Percentiles rank a stretch among this genome's conserved stretches.
Evolutionary conservation across 1,140 invertebrate genomes (phyloP).

Genomic region (Pollicipes pollicipes): DNA sequence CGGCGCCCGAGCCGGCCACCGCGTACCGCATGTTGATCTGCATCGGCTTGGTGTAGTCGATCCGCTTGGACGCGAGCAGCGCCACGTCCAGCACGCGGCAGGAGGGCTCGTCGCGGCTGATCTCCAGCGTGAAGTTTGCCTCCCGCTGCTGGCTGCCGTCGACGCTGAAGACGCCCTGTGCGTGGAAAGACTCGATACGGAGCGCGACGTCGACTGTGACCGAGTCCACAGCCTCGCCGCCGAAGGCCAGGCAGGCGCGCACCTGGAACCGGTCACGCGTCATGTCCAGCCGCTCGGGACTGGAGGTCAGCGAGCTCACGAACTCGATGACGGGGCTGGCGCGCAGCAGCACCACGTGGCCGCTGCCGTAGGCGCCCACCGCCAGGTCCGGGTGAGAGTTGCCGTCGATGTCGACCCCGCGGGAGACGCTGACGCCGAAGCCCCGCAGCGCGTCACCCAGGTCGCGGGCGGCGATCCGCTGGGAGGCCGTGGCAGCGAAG

Average conservation of each 20-base stretch:
- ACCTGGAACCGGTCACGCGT: background rate
- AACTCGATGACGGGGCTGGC: conserved; percentile 15
- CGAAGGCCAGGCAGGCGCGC: background rate
- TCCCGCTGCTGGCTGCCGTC: background rate
- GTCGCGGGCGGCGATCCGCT: conserved; percentile 14
- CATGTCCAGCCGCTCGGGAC: background rate
- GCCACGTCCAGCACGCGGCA: background rate
- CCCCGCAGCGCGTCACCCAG: conserved; percentile 17
- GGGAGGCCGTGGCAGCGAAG: conserved; percentile 16
- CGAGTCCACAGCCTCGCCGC: background rate
- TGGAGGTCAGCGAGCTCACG: conserved; percentile 8
- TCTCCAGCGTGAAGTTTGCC: background rate
- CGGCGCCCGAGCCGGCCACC: background rate
- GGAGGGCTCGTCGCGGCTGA: background rate
- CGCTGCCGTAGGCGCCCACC: conserved; percentile 70
- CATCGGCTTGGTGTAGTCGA: background rate
- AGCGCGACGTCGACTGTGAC: background rate
- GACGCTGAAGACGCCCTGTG: background rate
- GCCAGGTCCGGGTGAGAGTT: conserved; percentile 65
- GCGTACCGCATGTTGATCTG: background rate
- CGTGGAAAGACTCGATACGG: background rate
- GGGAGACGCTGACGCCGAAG: conserved; percentile 24
- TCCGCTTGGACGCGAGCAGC: background rate
- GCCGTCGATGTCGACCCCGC: conserved; percentile 25
- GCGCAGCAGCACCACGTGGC: conserved; percentile 44